These are phyloP conservation scores for Spheniscus mendiculus DNA, from an alignment of 2,113 vertebrate species.

Conservation along the genomic window DNA sequence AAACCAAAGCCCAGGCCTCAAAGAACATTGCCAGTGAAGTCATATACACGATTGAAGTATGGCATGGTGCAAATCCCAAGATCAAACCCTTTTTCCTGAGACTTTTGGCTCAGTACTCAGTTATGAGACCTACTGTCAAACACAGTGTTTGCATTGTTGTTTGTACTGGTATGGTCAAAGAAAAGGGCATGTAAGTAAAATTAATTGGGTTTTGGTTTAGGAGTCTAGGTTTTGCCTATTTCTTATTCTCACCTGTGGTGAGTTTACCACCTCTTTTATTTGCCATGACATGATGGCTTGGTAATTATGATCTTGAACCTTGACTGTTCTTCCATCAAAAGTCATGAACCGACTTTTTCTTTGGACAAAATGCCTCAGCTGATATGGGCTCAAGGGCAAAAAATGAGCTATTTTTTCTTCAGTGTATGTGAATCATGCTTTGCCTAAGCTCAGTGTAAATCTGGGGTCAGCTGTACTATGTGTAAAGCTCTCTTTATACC, in stretches of 20 bases:
- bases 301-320: not conserved
- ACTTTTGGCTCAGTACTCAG: not conserved
- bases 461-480: not conserved
- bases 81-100: not conserved
- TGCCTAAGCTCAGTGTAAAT: not conserved
- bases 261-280: not conserved
- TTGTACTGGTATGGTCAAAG: not conserved
- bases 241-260: not conserved
- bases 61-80: not conserved
- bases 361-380: not conserved
- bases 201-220: not conserved
- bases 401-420: not conserved
- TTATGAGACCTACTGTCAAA: not conserved
- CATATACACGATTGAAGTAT: fast-evolving
- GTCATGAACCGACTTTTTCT: not conserved
- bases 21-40: not conserved
- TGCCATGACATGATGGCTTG: not conserved
- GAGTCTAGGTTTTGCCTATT: not conserved
- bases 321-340: not conserved
- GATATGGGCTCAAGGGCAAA: not conserved
- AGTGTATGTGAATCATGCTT: not conserved
- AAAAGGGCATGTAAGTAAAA: not conserved
- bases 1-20: not conserved
- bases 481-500: not conserved
- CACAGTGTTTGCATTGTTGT: not conserved